A percentile compares a stretch with the other conserved stretches of the same genome.
phyloP scores from a whole-genome alignment of 1,140 invertebrate genomes.

The Rhyacophila brunnea region DNA sequence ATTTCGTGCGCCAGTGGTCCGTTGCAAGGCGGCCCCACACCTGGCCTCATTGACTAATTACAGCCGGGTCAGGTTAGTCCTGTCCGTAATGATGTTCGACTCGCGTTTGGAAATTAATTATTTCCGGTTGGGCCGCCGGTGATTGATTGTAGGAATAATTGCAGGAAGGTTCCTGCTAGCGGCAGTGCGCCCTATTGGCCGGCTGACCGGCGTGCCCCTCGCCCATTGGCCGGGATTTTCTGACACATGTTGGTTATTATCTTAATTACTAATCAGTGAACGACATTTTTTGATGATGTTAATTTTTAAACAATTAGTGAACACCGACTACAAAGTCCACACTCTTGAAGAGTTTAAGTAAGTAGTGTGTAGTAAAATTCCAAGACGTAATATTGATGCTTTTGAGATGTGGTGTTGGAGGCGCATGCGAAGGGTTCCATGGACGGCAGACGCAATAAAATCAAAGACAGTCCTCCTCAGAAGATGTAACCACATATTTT shows the following conservation, averaged over 20 bases:
- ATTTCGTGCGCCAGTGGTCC: background rate
- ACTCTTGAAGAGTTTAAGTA: no score
- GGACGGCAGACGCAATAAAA: no score
- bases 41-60: constrained; percentile 25
- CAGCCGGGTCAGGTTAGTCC: constrained; percentile 15
- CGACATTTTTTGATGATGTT: constrained; percentile 8
- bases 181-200: constrained; percentile 6
- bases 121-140: constrained; percentile 26
- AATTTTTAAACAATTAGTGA: no score
- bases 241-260: constrained; percentile 26
- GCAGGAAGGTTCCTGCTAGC: constrained; percentile 5
- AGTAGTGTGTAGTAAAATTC: no score
- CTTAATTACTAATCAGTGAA: constrained; percentile 19
- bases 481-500: no score
- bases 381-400: no score
- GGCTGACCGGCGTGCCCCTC: background rate
- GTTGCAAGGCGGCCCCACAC: constrained; percentile 3
- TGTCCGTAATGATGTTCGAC: constrained; percentile 24
- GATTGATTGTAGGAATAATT: constrained; percentile 31
- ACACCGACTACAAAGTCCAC: no score
- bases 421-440: no score
- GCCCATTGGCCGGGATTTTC: background rate
- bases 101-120: constrained; percentile 30
- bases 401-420: no score
- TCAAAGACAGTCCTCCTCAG: no score